phyloP scores from a whole-genome alignment of 2,888 invertebrate species.

The Zaprionus lineosus region DNA sequence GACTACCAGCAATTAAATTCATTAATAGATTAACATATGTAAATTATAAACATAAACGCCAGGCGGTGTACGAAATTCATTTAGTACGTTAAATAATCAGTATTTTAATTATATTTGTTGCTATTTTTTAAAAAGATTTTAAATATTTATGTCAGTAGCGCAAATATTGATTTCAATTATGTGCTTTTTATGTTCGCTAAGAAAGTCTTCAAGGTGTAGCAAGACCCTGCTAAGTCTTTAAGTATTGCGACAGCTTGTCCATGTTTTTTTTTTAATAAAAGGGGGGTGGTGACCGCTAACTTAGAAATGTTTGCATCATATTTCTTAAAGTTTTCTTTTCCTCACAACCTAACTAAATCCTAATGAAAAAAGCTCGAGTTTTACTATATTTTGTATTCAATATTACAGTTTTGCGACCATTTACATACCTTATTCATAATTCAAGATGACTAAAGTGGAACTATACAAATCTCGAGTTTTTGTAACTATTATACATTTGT shows the following conservation, averaged over 20 bases:
- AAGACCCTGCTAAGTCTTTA: constrained; percentile 25
- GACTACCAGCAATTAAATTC: constrained; percentile 41
- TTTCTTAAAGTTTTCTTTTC: no score
- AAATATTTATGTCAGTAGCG: constrained; percentile 63
- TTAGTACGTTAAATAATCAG: constrained; percentile 1
- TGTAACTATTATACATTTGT: constrained; percentile 81
- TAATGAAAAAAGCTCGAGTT: no score
- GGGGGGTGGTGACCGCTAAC: background rate
- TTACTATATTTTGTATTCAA: background rate
- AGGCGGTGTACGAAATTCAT: constrained; percentile 30
- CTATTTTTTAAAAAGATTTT: background rate
- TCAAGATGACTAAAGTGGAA: constrained; percentile 83
- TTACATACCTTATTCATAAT: background rate
- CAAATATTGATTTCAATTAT: constrained; percentile 67
- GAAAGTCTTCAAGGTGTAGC: constrained; percentile 23
- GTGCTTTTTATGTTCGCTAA: constrained; percentile 14
- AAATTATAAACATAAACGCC: constrained; percentile 54
- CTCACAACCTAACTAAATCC: no score
- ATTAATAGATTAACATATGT: constrained; percentile 59
- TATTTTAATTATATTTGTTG: constrained; percentile 10
- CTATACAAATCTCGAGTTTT: constrained; percentile 82
- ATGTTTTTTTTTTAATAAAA: background rate
- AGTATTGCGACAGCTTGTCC: constrained; percentile 24
- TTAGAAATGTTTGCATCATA: constrained; percentile 3
- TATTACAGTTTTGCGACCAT: constrained; percentile 11